These are phyloP conservation scores for Microctenopoma lineatum DNA, from an alignment of 2,797 vertebrate species.

Conservation along the genomic window DNA sequence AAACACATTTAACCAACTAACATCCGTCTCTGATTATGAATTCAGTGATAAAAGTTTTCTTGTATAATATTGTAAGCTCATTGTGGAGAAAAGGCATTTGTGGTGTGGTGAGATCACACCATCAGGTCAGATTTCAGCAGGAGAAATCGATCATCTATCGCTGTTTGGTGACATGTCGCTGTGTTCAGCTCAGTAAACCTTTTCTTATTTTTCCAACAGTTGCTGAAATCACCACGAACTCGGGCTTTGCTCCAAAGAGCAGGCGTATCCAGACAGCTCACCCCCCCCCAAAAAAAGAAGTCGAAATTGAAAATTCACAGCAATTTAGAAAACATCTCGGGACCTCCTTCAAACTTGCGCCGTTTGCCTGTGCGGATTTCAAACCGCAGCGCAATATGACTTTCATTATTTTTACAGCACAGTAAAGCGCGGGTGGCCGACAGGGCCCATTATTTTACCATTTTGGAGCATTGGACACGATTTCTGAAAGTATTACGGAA, in stretches of 20 bases:
- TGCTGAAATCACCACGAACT: background rate
- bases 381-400: conserved; percentile 81
- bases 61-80: too few relatives aligned
- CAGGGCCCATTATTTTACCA: conserved; percentile 74
- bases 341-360: conserved; percentile 60
- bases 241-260: conserved; percentile 14
- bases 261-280: background rate
- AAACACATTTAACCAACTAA: too few relatives aligned
- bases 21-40: too few relatives aligned
- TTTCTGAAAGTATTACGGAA: conserved; percentile 75
- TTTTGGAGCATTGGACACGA: conserved; percentile 57
- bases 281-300: background rate
- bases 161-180: background rate
- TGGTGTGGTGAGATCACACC: too few relatives aligned
- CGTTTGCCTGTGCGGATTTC: conserved; percentile 51
- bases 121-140: background rate
- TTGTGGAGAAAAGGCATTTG: too few relatives aligned
- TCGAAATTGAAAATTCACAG: conserved; percentile 54
- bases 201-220: background rate
- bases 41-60: too few relatives aligned
- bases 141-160: background rate
- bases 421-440: conserved; percentile 84
- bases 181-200: background rate
- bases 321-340: conserved; percentile 58
- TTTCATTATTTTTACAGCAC: conserved; percentile 82